Percentiles rank a stretch among this genome's conserved stretches.
phyloP scores from a whole-genome alignment of 2,888 invertebrate species.

The Synergus japonicus region DNA sequence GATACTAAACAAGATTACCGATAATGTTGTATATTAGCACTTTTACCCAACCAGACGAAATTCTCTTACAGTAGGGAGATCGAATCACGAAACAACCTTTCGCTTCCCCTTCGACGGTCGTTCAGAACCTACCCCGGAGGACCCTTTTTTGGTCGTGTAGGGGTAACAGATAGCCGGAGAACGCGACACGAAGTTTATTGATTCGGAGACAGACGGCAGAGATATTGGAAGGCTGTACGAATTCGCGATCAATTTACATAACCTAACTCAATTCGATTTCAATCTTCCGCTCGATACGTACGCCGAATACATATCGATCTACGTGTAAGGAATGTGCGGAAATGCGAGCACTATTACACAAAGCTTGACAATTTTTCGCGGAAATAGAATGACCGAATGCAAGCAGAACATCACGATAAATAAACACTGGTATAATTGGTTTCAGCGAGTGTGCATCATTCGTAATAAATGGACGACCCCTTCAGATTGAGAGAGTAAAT shows the following conservation, averaged over 20 bases:
- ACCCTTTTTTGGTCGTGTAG: conserved; percentile 37
- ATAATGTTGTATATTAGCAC: conserved; percentile 40
- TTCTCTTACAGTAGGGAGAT: conserved; percentile 41
- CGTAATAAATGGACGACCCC: neutral
- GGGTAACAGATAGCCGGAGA: conserved; percentile 40
- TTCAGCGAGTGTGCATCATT: conserved; percentile 25
- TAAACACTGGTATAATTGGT: conserved; percentile 34
- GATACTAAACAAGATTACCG: conserved; percentile 20
- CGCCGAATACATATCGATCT: conserved; percentile 40
- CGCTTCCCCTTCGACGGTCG: conserved; percentile 38
- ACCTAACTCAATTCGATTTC: conserved; percentile 65
- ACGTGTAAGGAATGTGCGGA: conserved; percentile 41
- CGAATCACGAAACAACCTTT: conserved; percentile 41
- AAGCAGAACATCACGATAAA: conserved; percentile 33
- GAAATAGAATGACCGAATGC: conserved; percentile 27
- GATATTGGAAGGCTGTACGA: conserved; percentile 56
- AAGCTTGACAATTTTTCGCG: conserved; percentile 40
- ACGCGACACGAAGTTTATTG: conserved; percentile 52
- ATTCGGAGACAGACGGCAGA: conserved; percentile 53
- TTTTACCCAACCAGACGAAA: conserved; percentile 40
- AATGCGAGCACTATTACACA: conserved; percentile 39
- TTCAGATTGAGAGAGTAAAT: no score
- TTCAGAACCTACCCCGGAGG: conserved; percentile 28
- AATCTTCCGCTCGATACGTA: conserved; percentile 58
- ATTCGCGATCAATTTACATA: conserved; percentile 65